A percentile compares a stretch with the other conserved stretches of the same genome.
Evolutionary conservation across 1,140 invertebrate species (phyloP).

Genomic region (Metopolophium dirhodum): DNA sequence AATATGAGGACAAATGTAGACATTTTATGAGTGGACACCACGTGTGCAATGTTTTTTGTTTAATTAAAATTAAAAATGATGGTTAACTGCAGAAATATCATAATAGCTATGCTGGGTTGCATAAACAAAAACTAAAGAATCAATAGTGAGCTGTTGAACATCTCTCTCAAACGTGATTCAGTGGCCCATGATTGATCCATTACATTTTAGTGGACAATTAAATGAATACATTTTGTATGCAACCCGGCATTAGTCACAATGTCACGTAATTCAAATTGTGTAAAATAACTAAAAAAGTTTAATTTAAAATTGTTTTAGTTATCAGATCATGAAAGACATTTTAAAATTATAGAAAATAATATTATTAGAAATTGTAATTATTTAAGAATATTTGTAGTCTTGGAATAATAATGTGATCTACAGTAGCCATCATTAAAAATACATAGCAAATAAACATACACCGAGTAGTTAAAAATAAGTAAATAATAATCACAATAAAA

Average conservation of each 20-base stretch:
- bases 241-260: too few species aligned
- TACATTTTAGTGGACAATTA: too few species aligned
- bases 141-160: too few species aligned
- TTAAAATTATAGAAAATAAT: not conserved
- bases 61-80: conserved; percentile 15
- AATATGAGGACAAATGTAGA: not conserved
- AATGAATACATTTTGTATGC: too few species aligned
- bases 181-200: too few species aligned
- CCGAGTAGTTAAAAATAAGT: not conserved
- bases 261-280: not conserved
- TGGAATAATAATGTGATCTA: not conserved
- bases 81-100: not conserved
- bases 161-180: too few species aligned
- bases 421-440: conserved; percentile 29
- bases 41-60: conserved; percentile 43
- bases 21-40: not conserved
- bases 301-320: not conserved
- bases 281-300: not conserved
- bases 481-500: conserved; percentile 35
- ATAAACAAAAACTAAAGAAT: too few species aligned
- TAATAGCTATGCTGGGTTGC: not conserved
- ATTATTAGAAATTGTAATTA: not conserved
- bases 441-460: conserved; percentile 26
- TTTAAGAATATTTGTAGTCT: not conserved
- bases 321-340: not conserved